These are phyloP conservation scores for Polyploca ridens DNA, from an alignment of 2,888 invertebrate species.

Conservation along the genomic window DNA sequence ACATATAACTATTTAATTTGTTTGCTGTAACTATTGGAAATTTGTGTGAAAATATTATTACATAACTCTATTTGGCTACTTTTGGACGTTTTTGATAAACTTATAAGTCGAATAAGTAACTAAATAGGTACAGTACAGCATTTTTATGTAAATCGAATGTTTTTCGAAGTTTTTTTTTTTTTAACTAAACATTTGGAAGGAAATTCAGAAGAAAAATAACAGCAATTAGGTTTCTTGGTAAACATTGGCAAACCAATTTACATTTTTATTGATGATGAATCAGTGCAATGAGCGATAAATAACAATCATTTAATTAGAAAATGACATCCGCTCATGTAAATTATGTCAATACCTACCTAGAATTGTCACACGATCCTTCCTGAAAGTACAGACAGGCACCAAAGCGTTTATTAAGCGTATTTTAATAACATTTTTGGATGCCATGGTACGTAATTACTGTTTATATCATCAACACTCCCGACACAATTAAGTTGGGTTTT, in stretches of 20 bases:
- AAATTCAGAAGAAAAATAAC: not conserved
- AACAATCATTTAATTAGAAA: not conserved
- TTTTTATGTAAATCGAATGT: not conserved
- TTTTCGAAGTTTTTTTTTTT: not conserved
- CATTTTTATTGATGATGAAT: not conserved
- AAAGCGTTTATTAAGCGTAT: conserved; percentile 74
- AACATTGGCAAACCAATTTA: not conserved
- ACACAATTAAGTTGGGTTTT: conserved; percentile 76
- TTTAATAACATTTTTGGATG: conserved; percentile 80
- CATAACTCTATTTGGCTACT: conserved; percentile 7
- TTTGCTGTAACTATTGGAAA: conserved; percentile 11
- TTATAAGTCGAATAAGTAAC: not conserved
- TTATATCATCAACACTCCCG: conserved; percentile 79
- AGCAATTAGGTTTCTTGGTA: not conserved
- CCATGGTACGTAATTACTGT: conserved; percentile 76
- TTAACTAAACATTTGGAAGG: not conserved
- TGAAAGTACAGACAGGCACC: conserved; percentile 39
- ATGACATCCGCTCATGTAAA: not conserved
- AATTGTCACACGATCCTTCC: conserved; percentile 37
- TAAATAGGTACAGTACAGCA: not conserved
- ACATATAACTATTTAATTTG: conserved; percentile 3
- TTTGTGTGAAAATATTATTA: conserved; percentile 14
- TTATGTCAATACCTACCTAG: conserved; percentile 26
- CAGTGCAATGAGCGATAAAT: not conserved
- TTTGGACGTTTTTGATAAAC: not conserved